Evolutionary conservation across 2,797 vertebrate species (phyloP).

Genomic region (Emys orbicularis): DNA sequence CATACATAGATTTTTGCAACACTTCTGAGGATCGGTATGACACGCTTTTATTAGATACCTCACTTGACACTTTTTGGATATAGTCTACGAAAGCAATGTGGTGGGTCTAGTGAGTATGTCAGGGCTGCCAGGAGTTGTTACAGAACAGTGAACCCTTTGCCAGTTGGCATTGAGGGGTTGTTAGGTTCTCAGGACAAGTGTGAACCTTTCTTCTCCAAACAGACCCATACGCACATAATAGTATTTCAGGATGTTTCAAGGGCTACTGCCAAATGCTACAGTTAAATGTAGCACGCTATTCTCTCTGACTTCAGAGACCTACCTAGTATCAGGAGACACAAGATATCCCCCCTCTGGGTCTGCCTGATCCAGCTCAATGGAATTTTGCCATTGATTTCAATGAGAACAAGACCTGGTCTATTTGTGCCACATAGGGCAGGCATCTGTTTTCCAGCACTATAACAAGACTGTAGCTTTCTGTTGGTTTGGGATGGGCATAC

Average conservation of each 20-base stretch:
- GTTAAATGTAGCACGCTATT: neutral
- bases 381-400: neutral
- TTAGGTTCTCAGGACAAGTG: neutral
- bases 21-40: no score
- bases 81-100: neutral
- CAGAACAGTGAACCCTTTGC: neutral
- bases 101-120: neutral
- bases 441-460: neutral
- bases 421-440: neutral
- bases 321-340: rapidly evolving
- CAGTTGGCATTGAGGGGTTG: neutral
- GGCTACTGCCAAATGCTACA: neutral
- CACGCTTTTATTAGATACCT: neutral
- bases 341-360: neutral
- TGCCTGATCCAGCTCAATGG: neutral
- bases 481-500: neutral
- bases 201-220: neutral
- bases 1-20: neutral
- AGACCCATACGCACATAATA: neutral
- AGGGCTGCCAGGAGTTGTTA: neutral
- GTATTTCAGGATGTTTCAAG: neutral
- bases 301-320: neutral
- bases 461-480: neutral
- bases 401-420: neutral
- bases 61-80: neutral